These are phyloP conservation scores for Stictonetta naevosa DNA, from an alignment of 2,113 vertebrate species.

Conservation along the genomic window DNA sequence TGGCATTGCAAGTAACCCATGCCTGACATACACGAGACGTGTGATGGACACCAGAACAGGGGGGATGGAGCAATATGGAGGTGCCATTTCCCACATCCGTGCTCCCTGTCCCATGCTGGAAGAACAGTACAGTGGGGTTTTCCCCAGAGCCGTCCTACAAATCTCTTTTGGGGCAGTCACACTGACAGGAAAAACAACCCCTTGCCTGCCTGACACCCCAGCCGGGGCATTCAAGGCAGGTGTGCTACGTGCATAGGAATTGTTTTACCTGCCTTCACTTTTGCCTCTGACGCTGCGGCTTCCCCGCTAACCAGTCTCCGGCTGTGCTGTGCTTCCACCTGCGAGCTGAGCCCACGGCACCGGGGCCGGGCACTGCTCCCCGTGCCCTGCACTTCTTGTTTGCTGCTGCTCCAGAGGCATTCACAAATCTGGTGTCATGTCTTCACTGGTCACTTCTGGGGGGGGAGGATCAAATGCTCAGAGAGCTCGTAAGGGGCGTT, in stretches of 20 bases:
- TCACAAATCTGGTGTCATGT: not conserved
- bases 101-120: not conserved
- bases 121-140: not conserved
- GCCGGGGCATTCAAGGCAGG: not conserved
- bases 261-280: not conserved
- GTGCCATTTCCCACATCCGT: accelerated
- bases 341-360: not conserved
- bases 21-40: accelerated
- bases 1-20: not conserved
- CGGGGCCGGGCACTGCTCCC: not conserved
- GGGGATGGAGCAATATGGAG: not conserved
- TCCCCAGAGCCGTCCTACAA: not conserved
- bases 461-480: not conserved
- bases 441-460: not conserved
- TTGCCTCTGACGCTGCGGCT: not conserved
- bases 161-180: not conserved
- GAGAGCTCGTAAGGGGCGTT: not conserved
- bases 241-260: not conserved
- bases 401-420: not conserved
- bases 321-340: conserved; percentile 6
- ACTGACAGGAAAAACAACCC: not conserved
- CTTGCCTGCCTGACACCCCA: accelerated
- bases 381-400: not conserved
- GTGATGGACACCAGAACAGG: not conserved
- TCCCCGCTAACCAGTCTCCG: not conserved